Conservation (phyloP, 2,113 vertebrate genomes). For the Sterrhoptilus dennistouni region DNA sequence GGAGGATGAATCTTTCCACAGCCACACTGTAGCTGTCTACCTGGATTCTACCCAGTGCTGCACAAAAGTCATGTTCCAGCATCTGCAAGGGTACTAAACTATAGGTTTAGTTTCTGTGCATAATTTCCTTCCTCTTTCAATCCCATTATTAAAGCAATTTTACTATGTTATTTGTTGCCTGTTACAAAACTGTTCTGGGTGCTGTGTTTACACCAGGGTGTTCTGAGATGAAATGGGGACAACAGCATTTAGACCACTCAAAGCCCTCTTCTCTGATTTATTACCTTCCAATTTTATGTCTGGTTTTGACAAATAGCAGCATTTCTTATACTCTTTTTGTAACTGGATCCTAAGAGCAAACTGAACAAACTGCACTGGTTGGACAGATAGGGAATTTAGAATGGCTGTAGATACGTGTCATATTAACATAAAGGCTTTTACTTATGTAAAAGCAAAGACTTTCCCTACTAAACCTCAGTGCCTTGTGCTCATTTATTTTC, state of each 20-base stretch:
- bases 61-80: neutral
- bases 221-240: neutral
- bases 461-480: neutral
- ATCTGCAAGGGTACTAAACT: neutral
- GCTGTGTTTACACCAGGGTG: neutral
- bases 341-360: neutral
- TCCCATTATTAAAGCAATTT: neutral
- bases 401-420: fast-evolving
- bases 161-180: neutral
- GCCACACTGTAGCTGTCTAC: fast-evolving
- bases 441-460: neutral
- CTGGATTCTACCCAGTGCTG: neutral
- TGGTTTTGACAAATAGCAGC: neutral
- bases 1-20: neutral
- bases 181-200: neutral
- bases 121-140: neutral
- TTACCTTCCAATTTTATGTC: neutral
- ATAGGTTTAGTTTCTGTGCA: neutral
- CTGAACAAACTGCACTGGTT: neutral
- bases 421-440: neutral
- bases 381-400: fast-evolving
- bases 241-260: neutral
- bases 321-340: neutral
- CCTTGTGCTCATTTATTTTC: neutral
- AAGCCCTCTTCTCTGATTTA: neutral